Percentiles rank a stretch among this genome's conserved stretches.
Conservation (phyloP, 2,888 invertebrate species). For the Hirtodrosophila confusa region DNA sequence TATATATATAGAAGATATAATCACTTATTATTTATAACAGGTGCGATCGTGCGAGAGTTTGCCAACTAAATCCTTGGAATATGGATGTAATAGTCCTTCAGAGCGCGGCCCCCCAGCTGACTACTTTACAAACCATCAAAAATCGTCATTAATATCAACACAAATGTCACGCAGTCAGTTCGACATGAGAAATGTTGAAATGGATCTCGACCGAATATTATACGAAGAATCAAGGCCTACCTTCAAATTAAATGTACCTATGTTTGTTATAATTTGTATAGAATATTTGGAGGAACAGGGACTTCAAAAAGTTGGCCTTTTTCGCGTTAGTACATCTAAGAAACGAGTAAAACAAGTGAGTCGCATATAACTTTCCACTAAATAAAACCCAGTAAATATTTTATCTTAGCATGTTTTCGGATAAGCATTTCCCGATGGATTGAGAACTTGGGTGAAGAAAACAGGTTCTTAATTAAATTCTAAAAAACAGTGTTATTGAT, state of each 20-base stretch:
- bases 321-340: slow-evolving; percentile 95
- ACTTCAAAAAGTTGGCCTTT: slow-evolving; percentile 93
- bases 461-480: too few relatives aligned
- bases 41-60: slow-evolving; percentile 92
- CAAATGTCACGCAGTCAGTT: slow-evolving; percentile 85
- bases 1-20: too few relatives aligned
- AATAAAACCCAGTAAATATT: too few relatives aligned
- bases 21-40: slow-evolving; percentile 82
- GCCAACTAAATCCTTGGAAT: slow-evolving; percentile 81
- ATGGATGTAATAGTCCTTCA: slow-evolving; percentile 18
- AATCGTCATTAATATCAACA: slow-evolving; percentile 83
- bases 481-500: too few relatives aligned
- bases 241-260: slow-evolving; percentile 86
- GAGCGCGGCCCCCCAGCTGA: slow-evolving; percentile 16
- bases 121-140: slow-evolving; percentile 71
- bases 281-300: slow-evolving; percentile 92
- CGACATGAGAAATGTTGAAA: slow-evolving; percentile 82
- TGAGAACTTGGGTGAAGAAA: too few relatives aligned
- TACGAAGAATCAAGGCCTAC: slow-evolving; percentile 80
- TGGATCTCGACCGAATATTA: slow-evolving; percentile 30
- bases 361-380: neutral
- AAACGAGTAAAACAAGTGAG: slow-evolving; percentile 95
- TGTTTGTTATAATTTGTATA: slow-evolving; percentile 91
- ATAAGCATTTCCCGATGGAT: too few relatives aligned
- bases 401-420: too few relatives aligned